Conservation (phyloP, 2,888 invertebrate genomes). For the Epinotia brunnichana region DNA sequence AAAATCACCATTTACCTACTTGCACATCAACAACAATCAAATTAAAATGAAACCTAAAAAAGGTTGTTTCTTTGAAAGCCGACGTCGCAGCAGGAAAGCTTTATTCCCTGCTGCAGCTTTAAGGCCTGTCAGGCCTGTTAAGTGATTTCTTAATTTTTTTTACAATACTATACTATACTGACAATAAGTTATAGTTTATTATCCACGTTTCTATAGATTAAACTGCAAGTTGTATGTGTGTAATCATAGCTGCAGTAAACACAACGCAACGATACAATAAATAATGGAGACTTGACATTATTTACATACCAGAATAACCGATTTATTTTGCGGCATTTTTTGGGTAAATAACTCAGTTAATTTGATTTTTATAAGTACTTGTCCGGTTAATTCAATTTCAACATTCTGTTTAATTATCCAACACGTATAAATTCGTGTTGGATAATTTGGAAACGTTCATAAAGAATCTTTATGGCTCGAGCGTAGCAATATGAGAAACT, state of each 20-base stretch:
- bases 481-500: constrained; percentile 17
- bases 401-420: too few relatives aligned
- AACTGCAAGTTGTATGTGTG: too few relatives aligned
- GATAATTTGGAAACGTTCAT: neutral
- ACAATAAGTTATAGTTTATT: too few relatives aligned
- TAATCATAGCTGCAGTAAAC: too few relatives aligned
- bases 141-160: neutral
- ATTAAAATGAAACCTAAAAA: constrained; percentile 1
- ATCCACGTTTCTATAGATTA: too few relatives aligned
- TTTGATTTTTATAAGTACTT: neutral
- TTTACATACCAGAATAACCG: neutral
- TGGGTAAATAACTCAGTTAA: neutral
- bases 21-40: neutral
- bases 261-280: neutral
- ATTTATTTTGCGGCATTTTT: neutral
- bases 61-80: neutral
- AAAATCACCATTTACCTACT: too few relatives aligned
- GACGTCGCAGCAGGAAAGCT: neutral
- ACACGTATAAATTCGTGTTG: neutral
- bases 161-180: too few relatives aligned
- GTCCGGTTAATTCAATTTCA: neutral
- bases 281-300: neutral
- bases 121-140: constrained; percentile 2
- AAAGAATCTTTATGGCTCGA: constrained; percentile 20
- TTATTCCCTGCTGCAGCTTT: neutral